Evolutionary conservation across 1,140 invertebrate species (phyloP).

Genomic region (Heliothis virescens): DNA sequence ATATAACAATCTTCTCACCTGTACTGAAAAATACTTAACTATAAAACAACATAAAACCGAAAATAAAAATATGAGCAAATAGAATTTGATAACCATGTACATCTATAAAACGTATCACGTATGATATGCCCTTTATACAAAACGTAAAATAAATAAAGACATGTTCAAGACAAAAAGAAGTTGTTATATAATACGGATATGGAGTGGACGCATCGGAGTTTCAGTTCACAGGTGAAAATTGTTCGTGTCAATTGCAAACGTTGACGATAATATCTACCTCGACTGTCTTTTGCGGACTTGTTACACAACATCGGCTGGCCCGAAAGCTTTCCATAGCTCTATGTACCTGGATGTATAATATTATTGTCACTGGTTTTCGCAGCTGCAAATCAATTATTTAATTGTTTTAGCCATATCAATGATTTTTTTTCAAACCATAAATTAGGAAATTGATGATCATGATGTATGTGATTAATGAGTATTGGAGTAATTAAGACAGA

Average conservation of each 20-base stretch:
- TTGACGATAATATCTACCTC: slow-evolving; percentile 37
- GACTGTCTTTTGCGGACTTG: slow-evolving; percentile 22
- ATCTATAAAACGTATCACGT: not conserved
- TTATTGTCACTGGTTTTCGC: no score
- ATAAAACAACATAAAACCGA: no score
- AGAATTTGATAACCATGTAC: no score
- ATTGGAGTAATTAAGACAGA: no score
- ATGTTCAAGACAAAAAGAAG: not conserved
- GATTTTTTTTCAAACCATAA: no score
- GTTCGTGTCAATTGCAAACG: slow-evolving; percentile 44
- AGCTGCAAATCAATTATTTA: no score
- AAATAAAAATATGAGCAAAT: no score
- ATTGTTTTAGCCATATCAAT: no score
- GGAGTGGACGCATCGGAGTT: slow-evolving; percentile 9
- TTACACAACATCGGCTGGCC: slow-evolving; percentile 22
- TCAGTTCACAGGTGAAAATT: slow-evolving; percentile 27
- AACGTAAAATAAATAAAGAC: not conserved
- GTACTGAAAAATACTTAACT: no score
- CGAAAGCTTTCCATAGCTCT: not conserved
- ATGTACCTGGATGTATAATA: not conserved
- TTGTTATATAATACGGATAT: slow-evolving; percentile 1
- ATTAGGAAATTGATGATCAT: no score
- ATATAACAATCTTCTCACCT: no score
- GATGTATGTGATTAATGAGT: no score
- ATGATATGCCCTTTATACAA: not conserved